Conservation (phyloP, 1,140 invertebrate species). For the Paraescarpia echinospica region DNA sequence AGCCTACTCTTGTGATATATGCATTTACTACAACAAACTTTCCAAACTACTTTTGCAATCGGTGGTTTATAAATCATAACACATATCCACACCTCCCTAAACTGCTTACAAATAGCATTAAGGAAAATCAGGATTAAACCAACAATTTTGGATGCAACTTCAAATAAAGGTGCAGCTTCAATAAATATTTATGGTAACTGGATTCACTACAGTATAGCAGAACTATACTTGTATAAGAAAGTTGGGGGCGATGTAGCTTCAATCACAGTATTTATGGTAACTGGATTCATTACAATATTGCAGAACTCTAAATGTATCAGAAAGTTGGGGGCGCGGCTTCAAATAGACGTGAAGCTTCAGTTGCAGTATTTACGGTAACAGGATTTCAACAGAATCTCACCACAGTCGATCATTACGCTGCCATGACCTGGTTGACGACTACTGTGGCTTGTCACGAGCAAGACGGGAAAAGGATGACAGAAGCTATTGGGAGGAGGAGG, state of each 20-base stretch:
- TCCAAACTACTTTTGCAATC: not conserved
- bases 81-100: not conserved
- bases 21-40: not conserved
- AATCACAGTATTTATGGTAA: not conserved
- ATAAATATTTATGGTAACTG: not conserved
- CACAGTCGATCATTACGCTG: not conserved
- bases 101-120: not conserved
- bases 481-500: slow-evolving; percentile 18
- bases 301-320: no score
- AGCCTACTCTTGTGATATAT: not conserved
- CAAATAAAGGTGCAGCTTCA: slow-evolving; percentile 3
- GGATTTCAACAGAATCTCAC: not conserved
- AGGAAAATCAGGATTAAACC: not conserved
- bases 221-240: no score
- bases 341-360: not conserved
- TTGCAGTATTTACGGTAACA: not conserved
- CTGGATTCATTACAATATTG: not conserved
- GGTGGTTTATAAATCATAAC: not conserved
- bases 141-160: not conserved
- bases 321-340: not conserved
- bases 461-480: not conserved
- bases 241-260: not conserved
- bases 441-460: not conserved
- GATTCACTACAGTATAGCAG: no score
- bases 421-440: not conserved